phyloP scores from a whole-genome alignment of 2,888 invertebrate species.

The Liodrosophila aerea region DNA sequence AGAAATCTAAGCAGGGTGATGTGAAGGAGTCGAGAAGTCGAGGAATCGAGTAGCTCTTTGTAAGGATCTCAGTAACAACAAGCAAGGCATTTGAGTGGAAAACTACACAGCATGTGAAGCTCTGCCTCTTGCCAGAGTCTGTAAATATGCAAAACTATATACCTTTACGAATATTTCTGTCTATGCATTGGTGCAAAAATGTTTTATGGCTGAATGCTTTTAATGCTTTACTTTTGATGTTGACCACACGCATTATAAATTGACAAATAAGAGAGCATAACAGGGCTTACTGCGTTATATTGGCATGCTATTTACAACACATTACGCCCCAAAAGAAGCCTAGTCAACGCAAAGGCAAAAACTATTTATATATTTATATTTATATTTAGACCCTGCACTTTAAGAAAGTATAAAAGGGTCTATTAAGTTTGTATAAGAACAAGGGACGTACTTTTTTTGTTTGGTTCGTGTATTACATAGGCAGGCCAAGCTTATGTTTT shows the following conservation, averaged over 20 bases:
- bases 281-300: constrained; percentile 41
- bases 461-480: too few relatives aligned
- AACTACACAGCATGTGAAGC: too few relatives aligned
- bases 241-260: constrained; percentile 62
- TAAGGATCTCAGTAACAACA: constrained; percentile 38
- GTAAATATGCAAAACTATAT: too few relatives aligned
- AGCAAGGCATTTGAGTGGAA: constrained; percentile 48
- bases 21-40: constrained; percentile 16
- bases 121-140: too few relatives aligned
- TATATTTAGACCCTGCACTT: too few relatives aligned
- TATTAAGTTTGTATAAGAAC: too few relatives aligned
- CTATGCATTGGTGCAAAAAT: too few relatives aligned
- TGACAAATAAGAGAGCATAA: constrained; percentile 16
- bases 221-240: constrained; percentile 70
- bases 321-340: constrained; percentile 2
- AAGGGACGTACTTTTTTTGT: too few relatives aligned
- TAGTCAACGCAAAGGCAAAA: not conserved
- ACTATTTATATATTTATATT: too few relatives aligned
- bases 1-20: not conserved
- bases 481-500: too few relatives aligned
- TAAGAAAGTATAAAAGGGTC: too few relatives aligned
- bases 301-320: constrained; percentile 48
- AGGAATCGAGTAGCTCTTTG: constrained; percentile 2
- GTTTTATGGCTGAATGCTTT: constrained; percentile 69
- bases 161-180: too few relatives aligned